Conservation (phyloP, 2,888 invertebrate genomes). For the Sinelater perroti region DNA sequence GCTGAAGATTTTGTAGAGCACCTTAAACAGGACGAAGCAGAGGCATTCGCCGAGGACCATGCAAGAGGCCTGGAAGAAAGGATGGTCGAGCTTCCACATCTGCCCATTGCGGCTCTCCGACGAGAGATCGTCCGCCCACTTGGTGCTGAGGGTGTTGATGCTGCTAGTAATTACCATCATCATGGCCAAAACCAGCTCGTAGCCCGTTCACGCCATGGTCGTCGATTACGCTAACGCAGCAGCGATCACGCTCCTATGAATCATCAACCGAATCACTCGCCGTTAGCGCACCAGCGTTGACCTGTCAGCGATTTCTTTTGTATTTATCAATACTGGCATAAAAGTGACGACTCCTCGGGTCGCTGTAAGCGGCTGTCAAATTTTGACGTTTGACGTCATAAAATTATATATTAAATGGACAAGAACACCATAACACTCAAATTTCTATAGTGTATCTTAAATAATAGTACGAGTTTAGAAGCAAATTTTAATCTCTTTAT, state of each 20-base stretch:
- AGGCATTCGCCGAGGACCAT: conserved; percentile 95
- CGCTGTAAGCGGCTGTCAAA: background rate
- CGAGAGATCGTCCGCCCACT: conserved; percentile 83
- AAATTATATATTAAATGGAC: too few relatives aligned
- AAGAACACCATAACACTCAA: too few relatives aligned
- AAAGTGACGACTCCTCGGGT: background rate
- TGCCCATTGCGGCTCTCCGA: conserved; percentile 74
- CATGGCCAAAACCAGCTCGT: conserved; percentile 74
- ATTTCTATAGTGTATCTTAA: too few relatives aligned
- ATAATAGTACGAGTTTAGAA: too few relatives aligned
- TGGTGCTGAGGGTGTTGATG: conserved; percentile 85
- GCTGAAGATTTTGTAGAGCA: conserved; percentile 66
- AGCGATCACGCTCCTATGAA: background rate
- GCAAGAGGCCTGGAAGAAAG: conserved; percentile 82
- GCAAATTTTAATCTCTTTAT: too few relatives aligned
- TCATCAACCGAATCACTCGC: background rate
- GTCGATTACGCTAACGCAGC: background rate
- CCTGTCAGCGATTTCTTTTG: background rate
- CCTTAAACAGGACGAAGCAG: conserved; percentile 83
- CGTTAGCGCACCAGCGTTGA: background rate
- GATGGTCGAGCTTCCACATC: conserved; percentile 80
- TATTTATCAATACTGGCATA: background rate
- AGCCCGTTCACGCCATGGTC: conserved; percentile 77
- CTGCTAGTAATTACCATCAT: conserved; percentile 87
- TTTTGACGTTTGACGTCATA: conserved; percentile 2